phyloP scores from a whole-genome alignment of 2,113 vertebrate species.

The Jacana jacana region DNA sequence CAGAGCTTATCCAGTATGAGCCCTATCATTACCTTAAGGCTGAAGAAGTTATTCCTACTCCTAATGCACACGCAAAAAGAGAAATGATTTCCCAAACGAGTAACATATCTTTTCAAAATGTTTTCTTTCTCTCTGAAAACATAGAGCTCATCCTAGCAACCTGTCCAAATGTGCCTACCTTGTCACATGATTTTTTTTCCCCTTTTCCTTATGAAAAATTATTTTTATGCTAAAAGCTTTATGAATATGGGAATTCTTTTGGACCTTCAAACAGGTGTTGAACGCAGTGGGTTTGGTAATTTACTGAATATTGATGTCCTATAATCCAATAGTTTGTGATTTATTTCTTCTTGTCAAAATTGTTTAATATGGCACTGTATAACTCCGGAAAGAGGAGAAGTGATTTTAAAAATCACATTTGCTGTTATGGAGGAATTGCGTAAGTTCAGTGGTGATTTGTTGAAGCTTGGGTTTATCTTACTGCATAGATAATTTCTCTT shows the following conservation, averaged over 20 bases:
- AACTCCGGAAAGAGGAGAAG: background rate
- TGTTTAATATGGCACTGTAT: background rate
- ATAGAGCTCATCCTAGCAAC: background rate
- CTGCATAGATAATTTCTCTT: background rate
- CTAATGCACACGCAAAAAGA: background rate
- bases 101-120: background rate
- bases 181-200: background rate
- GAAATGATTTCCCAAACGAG: background rate
- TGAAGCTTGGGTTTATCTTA: background rate
- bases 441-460: background rate
- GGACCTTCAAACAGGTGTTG: background rate
- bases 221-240: background rate
- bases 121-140: background rate
- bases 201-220: background rate
- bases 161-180: background rate
- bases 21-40: background rate
- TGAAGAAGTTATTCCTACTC: background rate
- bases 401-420: background rate
- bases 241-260: background rate
- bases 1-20: background rate
- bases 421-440: background rate
- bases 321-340: background rate
- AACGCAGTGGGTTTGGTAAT: background rate
- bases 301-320: background rate
- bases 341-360: background rate